These are phyloP conservation scores for Caranx ignobilis DNA, from an alignment of 2,113 vertebrate genomes.

Conservation along the genomic window DNA sequence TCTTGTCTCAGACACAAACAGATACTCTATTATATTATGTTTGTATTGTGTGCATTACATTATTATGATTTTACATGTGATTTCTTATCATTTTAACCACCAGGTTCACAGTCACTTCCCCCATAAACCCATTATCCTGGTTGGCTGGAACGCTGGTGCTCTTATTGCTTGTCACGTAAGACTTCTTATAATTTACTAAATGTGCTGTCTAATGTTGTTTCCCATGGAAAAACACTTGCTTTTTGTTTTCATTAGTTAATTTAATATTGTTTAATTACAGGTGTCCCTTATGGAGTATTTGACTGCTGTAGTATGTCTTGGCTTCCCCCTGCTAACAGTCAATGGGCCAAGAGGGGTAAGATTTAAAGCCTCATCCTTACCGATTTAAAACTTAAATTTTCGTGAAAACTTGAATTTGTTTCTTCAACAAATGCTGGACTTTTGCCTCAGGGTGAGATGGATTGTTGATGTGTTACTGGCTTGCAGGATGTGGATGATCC, in stretches of 20 bases:
- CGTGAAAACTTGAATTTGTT: not conserved
- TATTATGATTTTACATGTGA: not conserved
- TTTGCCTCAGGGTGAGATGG: not conserved
- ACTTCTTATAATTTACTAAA: slow-evolving; percentile 13
- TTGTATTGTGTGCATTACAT: not conserved
- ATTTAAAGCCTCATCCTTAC: not conserved
- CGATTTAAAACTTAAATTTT: not conserved
- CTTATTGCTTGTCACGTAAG: slow-evolving; percentile 97
- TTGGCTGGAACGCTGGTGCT: slow-evolving; percentile 97
- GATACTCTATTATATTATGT: not conserved
- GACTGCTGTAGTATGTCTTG: slow-evolving; percentile 95
- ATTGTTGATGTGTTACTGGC: not conserved
- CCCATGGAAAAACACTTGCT: not conserved
- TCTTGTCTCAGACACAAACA: not conserved
- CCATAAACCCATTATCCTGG: slow-evolving; percentile 94
- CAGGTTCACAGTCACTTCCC: slow-evolving; percentile 97
- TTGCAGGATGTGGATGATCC: slow-evolving; percentile 95
- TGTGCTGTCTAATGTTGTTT: not conserved
- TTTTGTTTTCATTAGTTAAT: not conserved
- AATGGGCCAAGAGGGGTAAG: slow-evolving; percentile 96
- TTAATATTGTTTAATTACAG: slow-evolving; percentile 71
- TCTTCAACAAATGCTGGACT: not conserved
- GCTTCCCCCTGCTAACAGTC: slow-evolving; percentile 93
- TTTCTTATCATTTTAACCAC: slow-evolving; percentile 15
- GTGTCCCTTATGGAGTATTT: slow-evolving; percentile 96